phyloP scores from a whole-genome alignment of 2,797 vertebrate species.

The Peromyscus melanophrys region DNA sequence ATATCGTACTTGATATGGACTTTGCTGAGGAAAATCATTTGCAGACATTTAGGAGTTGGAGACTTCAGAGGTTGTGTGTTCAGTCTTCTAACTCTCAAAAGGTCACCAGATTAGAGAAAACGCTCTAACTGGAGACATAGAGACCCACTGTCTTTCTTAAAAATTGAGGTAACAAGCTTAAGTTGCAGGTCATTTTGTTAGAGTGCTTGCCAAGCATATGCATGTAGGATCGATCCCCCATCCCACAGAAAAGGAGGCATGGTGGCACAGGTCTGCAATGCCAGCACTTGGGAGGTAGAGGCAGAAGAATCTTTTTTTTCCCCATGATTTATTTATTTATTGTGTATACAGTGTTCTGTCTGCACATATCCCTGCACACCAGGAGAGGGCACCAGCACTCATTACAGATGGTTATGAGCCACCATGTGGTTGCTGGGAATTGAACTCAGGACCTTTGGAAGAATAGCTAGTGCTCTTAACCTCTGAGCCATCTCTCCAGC shows the following conservation, averaged over 20 bases:
- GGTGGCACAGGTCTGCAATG: neutral
- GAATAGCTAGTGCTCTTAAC: neutral
- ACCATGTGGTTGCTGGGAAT: neutral
- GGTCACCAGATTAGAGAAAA: neutral
- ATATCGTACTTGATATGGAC: conserved; percentile 34
- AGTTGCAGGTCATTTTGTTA: no score
- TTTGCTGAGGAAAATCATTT: conserved; percentile 25
- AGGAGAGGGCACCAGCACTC: neutral
- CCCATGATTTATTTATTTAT: no score
- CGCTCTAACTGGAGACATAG: neutral
- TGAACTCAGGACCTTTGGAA: neutral
- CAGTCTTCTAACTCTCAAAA: neutral
- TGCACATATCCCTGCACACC: no score
- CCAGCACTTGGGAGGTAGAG: neutral
- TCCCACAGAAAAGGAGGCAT: neutral
- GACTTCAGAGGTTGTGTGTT: neutral
- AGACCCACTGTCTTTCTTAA: neutral
- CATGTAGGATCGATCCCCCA: neutral
- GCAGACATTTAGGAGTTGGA: neutral
- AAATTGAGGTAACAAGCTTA: neutral
- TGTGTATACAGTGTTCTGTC: no score
- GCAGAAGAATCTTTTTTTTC: neutral
- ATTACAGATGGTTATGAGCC: neutral
- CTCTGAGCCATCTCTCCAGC: neutral
- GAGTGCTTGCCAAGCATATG: no score